Base-by-base conservation (phyloP, 2,888 invertebrate genomes). In the Caenorhabditis japonica region DNA sequence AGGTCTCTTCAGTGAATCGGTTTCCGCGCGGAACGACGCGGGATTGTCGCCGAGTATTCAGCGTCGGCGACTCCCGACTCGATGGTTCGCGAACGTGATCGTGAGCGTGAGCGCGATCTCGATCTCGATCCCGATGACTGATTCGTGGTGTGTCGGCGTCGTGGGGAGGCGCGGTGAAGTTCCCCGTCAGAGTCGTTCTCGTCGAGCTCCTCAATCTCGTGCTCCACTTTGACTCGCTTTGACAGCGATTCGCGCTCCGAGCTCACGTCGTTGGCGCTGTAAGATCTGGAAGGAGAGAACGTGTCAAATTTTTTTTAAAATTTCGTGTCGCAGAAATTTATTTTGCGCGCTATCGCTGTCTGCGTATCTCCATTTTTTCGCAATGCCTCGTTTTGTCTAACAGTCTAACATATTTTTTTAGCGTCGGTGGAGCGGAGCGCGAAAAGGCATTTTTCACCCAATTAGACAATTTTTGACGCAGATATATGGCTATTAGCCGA, bases 181-280 rank as follows among this genome's bases (percentile, higher is more conserved):
- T 69, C 64, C 21, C 21, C 23, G 13, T 79, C 77, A n/a, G 51
- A 41, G 25, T 52, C 66, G 36, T 69, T 58, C 23, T 77, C 77
- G 23, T 73, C 77, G n/a, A 75, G 25, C 47, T 76, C 75, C 44
- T 81, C 71, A 36, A 79, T 79, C 34, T 62, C 75, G 19, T 75
- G 60, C 13, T 52, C 69, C 17, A 66, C 62, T 8, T 62, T 58
- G 7, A 68, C 36, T 4, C 44, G 25, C 15, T 60, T 69, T 10
- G 62, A 51, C 34, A 49, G 12, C 23, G 41, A 46, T 41, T 58
- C 61, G 25, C 64, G 62, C 25, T 69, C 75, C 36, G 62, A 53
- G 10, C 66, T 64, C n/a, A 83, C 81, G 46, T 83, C 83, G 52
- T 78, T 83, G 46, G 81, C 80, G 36, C 81, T 81, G 66, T 81